Evolutionary conservation across 1,140 invertebrate genomes (phyloP), one percentile per base, ranked within the genome.

Genomic region (Adelges cooleyi): DNA sequence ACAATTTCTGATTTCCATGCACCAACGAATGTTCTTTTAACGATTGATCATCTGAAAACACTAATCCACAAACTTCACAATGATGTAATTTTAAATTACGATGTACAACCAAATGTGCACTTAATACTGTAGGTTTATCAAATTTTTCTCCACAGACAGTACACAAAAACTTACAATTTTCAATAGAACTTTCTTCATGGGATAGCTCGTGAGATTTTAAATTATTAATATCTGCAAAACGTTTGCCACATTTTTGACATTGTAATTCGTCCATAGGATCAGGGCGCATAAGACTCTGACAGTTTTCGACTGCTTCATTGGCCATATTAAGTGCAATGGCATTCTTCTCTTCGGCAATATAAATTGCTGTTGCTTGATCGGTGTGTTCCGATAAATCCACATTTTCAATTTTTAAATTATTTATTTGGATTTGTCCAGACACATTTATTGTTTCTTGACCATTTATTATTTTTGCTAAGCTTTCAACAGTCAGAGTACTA

Each of bases 131-230:
- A 22, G 84, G 84, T 22, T 86, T 87, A 1, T 85, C 87, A 71
- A 89, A 90, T 11, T 81, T 82, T 52, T 83, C 82, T 0, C 80
- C 84, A 72, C 86, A 89, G 46, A 85, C 77, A 29, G 81, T 80
- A 70, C 86, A 87, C 1, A 82, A 79, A 68, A 82, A 84, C 77
- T 75, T 71, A 46, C 56, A 48, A 3, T 62, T 42, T 80, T 83
- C 18, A 18, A 85, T 85, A 50, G 85, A 85, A 67, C 86, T 82
- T 0, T 83, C 84, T 0, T 81, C 83, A 69, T 88, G 86, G 25
- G 84, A 85, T 11, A 82, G 73, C 20, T 81, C 72, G 69, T 87
- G 84, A 70, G 84, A 84, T 73, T 84, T 86, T 62, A 87, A 75
- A 65, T 85, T 83, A 54, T 85, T 83, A 2, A 80, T 79, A 40